Evolutionary conservation across 2,888 invertebrate genomes (phyloP).

Genomic region (Sturmia bella): DNA sequence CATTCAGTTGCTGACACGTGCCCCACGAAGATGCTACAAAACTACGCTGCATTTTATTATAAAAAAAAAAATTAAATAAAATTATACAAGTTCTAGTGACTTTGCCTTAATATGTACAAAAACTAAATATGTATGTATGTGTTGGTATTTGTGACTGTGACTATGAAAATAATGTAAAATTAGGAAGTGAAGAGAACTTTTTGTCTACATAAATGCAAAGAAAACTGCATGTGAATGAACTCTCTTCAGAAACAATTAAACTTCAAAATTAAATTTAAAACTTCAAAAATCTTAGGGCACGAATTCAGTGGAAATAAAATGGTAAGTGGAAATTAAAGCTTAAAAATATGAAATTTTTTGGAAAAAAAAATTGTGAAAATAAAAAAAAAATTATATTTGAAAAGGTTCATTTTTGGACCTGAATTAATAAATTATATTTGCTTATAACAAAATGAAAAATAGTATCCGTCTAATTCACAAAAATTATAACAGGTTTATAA

Average conservation of each 20-base stretch:
- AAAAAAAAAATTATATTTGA: no score
- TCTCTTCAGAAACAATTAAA: conserved; percentile 26
- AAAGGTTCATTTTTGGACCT: no score
- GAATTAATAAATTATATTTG: no score
- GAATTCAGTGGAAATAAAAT: background rate
- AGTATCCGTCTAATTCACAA: no score
- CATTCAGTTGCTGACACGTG: conserved; percentile 69
- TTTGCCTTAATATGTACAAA: conserved; percentile 10
- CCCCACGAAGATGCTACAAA: conserved; percentile 67
- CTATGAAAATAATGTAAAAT: conserved; percentile 48
- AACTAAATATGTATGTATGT: no score
- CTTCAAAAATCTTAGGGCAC: background rate
- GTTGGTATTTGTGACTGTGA: background rate
- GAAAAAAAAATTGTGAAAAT: no score
- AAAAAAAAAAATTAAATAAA: conserved; percentile 10
- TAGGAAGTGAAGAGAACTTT: conserved; percentile 19
- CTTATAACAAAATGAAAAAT: no score
- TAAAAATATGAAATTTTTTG: no score
- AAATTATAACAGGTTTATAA: no score
- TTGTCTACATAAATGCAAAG: background rate
- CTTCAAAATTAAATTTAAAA: background rate
- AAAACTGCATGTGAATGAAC: conserved; percentile 46
- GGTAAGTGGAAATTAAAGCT: no score
- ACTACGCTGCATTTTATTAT: conserved; percentile 22
- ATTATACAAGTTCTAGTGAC: conserved; percentile 21